phyloP scores from a whole-genome alignment of 2,888 invertebrate genomes.

The Eristalinus aeneus region DNA sequence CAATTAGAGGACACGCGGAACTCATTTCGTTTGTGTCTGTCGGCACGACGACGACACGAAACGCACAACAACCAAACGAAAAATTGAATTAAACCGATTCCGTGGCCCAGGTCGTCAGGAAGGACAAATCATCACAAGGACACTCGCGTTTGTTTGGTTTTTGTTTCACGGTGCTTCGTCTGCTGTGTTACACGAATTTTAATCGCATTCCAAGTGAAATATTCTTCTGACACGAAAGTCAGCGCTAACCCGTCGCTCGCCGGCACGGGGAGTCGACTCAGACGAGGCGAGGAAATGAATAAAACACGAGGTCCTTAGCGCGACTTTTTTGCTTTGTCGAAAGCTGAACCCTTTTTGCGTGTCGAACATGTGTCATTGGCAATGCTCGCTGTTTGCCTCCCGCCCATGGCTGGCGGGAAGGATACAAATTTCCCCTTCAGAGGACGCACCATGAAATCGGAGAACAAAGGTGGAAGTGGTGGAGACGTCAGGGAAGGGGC shows the following conservation, averaged over 20 bases:
- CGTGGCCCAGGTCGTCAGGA: background rate
- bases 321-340: background rate
- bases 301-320: background rate
- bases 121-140: background rate
- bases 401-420: slow-evolving; percentile 13
- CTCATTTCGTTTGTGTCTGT: background rate
- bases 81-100: background rate
- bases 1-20: background rate
- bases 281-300: background rate
- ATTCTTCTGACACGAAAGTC: slow-evolving; percentile 3
- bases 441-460: no score
- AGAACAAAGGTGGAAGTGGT: background rate
- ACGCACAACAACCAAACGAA: background rate
- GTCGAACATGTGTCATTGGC: slow-evolving; percentile 7
- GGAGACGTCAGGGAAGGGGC: background rate
- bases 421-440: slow-evolving; percentile 23
- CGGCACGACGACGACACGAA: background rate
- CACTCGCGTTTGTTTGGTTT: background rate
- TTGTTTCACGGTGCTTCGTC: background rate
- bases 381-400: background rate
- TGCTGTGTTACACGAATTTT: background rate
- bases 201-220: slow-evolving; percentile 12
- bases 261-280: background rate
- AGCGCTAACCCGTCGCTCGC: background rate
- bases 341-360: background rate